These are phyloP conservation scores for Alauda arvensis DNA, from an alignment of 2,797 vertebrate genomes.

Conservation along the genomic window DNA sequence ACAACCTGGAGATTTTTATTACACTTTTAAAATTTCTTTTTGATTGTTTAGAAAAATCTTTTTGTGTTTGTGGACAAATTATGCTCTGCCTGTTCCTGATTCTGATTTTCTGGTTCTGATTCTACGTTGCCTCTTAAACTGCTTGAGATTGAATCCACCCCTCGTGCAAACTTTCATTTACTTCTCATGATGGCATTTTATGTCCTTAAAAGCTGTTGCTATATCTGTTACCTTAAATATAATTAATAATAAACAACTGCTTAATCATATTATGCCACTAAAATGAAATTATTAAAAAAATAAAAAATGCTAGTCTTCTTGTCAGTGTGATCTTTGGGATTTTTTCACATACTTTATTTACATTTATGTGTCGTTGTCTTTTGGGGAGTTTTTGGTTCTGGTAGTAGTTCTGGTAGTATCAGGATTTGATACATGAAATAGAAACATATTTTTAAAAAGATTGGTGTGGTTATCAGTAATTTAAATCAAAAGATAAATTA, in stretches of 20 bases:
- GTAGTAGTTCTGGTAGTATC: no score
- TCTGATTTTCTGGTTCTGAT: background rate
- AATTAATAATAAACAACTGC: background rate
- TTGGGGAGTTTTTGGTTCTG: background rate
- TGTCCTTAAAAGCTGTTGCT: background rate
- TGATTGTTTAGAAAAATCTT: background rate
- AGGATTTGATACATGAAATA: background rate
- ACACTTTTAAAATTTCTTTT: background rate
- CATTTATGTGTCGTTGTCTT: background rate
- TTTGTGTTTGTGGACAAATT: background rate
- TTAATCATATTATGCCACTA: background rate
- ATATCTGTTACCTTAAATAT: background rate
- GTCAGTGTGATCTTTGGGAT: background rate
- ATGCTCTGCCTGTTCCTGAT: background rate
- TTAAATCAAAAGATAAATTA: background rate
- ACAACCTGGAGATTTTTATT: background rate
- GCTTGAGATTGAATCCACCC: background rate
- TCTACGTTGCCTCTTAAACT: background rate
- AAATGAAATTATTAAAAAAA: background rate
- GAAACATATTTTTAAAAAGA: background rate
- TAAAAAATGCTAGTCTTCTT: background rate
- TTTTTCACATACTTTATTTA: background rate
- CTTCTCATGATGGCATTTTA: background rate
- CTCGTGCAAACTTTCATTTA: background rate
- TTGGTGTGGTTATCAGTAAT: background rate